A percentile compares a stretch with the other conserved stretches of the same genome.
Evolutionary conservation across 1,140 invertebrate species (phyloP).

Genomic region (Pachypsylla venusta): DNA sequence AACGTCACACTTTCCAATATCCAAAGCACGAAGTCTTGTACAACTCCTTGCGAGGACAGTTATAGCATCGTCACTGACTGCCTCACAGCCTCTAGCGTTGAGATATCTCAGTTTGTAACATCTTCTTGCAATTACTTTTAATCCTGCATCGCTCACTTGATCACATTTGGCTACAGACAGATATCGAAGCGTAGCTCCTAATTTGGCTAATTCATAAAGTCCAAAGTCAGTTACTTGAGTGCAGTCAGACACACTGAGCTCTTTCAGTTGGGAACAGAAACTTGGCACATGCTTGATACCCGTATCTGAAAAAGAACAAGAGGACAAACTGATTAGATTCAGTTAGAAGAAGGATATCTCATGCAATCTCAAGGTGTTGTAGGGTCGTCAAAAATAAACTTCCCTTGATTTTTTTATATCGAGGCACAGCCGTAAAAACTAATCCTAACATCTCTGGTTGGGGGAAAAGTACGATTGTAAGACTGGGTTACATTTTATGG

Average conservation of each 20-base stretch:
- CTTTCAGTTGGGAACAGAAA: constrained; percentile 65
- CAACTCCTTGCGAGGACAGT: constrained; percentile 67
- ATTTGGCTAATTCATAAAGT: constrained; percentile 71
- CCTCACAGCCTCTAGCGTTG: constrained; percentile 80
- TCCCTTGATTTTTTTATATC: too few relatives aligned
- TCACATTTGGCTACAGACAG: constrained; percentile 81
- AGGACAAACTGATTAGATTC: too few relatives aligned
- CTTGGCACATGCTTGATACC: constrained; percentile 67
- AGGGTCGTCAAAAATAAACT: too few relatives aligned
- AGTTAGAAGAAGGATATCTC: too few relatives aligned
- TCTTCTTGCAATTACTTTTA: constrained; percentile 69
- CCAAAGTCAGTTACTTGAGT: constrained; percentile 78
- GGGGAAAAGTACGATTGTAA: too few relatives aligned
- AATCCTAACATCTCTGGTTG: too few relatives aligned
- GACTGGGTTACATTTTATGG: too few relatives aligned
- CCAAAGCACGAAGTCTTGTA: constrained; percentile 63
- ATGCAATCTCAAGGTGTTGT: too few relatives aligned
- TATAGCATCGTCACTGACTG: constrained; percentile 75
- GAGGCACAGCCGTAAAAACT: too few relatives aligned
- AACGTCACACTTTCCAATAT: constrained; percentile 84
- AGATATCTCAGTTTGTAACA: constrained; percentile 82
- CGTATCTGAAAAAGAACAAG: constrained; percentile 39
- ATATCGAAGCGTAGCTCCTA: constrained; percentile 68
- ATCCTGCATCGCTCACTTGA: constrained; percentile 65
- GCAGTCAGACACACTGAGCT: constrained; percentile 82